A percentile compares a stretch with the other conserved stretches of the same genome.
phyloP scores from a whole-genome alignment of 2,888 invertebrate species.

The Eupithecia vulgata region DNA sequence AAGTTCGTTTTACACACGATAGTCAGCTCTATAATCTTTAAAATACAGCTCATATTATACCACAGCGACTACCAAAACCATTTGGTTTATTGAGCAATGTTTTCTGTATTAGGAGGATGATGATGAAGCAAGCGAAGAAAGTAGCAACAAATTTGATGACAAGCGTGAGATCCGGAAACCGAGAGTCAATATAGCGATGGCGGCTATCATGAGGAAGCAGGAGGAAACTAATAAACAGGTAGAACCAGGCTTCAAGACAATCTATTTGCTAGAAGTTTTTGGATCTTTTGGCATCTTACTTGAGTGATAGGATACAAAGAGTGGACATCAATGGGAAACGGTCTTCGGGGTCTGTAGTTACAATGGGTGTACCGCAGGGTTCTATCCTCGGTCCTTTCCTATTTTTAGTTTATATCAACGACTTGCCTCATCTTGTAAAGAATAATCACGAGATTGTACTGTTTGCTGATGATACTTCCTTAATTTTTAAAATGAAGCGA shows the following conservation, averaged over 20 bases:
- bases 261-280: neutral
- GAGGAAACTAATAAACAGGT: slow-evolving; percentile 88
- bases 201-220: slow-evolving; percentile 88
- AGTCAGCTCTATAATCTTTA: neutral
- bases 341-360: too few relatives aligned
- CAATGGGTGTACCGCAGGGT: too few relatives aligned
- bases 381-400: too few relatives aligned
- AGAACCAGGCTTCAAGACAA: neutral
- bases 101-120: slow-evolving; percentile 47
- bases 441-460: too few relatives aligned
- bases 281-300: too few relatives aligned
- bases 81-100: neutral
- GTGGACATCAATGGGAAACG: too few relatives aligned
- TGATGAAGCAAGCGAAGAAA: slow-evolving; percentile 57
- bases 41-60: neutral
- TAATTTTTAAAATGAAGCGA: too few relatives aligned
- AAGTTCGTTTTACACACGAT: neutral
- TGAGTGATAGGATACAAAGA: too few relatives aligned
- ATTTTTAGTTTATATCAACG: too few relatives aligned
- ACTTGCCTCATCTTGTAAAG: too few relatives aligned
- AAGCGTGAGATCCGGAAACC: slow-evolving; percentile 79
- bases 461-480: too few relatives aligned
- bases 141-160: slow-evolving; percentile 59
- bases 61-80: neutral
- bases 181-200: slow-evolving; percentile 92